Evolutionary conservation across 2,888 invertebrate genomes (phyloP).

Genomic region (Alloplasta piceator): DNA sequence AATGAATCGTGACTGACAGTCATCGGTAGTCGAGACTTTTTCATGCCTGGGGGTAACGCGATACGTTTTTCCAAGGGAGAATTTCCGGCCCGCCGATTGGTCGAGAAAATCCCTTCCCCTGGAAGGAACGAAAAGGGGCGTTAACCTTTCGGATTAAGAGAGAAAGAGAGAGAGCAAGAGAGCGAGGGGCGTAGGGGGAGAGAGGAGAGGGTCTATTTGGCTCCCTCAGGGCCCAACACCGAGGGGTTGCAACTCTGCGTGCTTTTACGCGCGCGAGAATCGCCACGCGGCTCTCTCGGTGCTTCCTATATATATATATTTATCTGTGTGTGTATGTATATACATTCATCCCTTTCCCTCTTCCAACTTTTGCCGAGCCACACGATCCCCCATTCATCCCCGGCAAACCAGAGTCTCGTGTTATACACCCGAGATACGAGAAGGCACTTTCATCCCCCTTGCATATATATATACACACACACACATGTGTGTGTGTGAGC

Average conservation of each 20-base stretch:
- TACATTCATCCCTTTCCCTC: conserved; percentile 41
- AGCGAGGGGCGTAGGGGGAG: conserved; percentile 73
- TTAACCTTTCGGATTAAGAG: conserved; percentile 54
- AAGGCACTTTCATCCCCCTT: conserved; percentile 61
- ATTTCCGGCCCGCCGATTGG: conserved; percentile 71
- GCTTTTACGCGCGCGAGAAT: conserved; percentile 58
- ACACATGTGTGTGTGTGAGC: too few species aligned
- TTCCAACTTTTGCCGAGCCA: conserved; percentile 36
- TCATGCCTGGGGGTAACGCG: conserved; percentile 71
- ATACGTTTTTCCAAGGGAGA: conserved; percentile 63
- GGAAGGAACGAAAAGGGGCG: conserved; percentile 72
- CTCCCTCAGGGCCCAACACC: conserved; percentile 61
- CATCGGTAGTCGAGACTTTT: conserved; percentile 76
- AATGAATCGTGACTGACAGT: conserved; percentile 77
- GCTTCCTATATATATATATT: neutral
- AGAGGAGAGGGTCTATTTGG: conserved; percentile 37
- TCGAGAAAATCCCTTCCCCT: conserved; percentile 72
- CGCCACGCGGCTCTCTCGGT: conserved; percentile 49
- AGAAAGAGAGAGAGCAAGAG: conserved; percentile 1
- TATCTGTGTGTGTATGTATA: too few species aligned
- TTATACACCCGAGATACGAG: conserved; percentile 41
- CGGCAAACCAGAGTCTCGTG: conserved; percentile 37
- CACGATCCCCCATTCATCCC: too few species aligned
- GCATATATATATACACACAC: too few species aligned
- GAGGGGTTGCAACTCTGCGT: conserved; percentile 67